Base-by-base conservation (phyloP, 2,113 vertebrate species). In the Corynorhinus townsendii region DNA sequence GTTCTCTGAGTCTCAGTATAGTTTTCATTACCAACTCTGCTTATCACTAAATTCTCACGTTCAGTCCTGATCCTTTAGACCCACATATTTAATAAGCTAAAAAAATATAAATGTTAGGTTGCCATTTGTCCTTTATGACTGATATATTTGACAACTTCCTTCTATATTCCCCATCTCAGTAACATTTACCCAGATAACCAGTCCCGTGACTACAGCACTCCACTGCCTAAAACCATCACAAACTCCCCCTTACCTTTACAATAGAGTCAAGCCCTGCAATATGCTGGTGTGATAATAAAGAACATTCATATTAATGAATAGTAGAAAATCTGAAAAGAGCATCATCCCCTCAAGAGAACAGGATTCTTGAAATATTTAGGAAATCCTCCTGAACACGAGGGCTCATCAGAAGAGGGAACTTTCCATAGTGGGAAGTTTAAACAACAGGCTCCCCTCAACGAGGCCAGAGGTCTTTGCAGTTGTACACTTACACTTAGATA, bases 391-490 rank as follows among this genome's bases (percentile, higher is more conserved):
- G 68, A 96, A 76, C 24, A 81, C 6, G 9, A 28, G n/a, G 73
- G 79, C 87, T 73, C 56, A 95, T 94, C 71, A 86, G 75, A 86
- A 89, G 28, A 93, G 79, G 33, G 85, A 40, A 94, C 82, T 66
- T 92, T 92, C 28, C 85, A 22, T 2, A n/a, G 62, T 38, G 62
- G 35, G 92, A 93, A 97, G 82, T 88, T 45, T 38, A 87, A 82
- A 71, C 90, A 94, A 71, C 92, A 93, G 71, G 77, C 3, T 92
- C 86, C 43, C 81, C 71, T 86, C 30, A 33, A 77, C 10, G 40
- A 68, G n/a, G 73, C 14, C 76, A 82, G 91, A 88, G 95, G n/a
- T 64, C 96, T 96, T 96, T 80, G 76, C 93, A 95, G 94, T 64
- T 62, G 81, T 0, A 94, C 54, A 83, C 16, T 84, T 22, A 45